Evolutionary conservation across 2,888 invertebrate genomes (phyloP), one percentile per base, ranked within the genome.

Genomic region (Phaedon cochleariae): DNA sequence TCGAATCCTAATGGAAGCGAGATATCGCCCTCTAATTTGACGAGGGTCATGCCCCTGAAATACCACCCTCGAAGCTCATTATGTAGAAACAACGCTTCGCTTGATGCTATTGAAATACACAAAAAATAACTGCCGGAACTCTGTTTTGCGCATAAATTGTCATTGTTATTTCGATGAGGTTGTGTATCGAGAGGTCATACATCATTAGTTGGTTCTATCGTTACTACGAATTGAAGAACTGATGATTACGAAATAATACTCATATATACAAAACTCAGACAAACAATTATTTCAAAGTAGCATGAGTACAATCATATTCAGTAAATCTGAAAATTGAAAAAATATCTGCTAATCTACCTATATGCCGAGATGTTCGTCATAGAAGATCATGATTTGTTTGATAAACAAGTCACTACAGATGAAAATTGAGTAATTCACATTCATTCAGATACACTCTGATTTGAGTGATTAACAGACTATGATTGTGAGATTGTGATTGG

Each of bases 61-160:
- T 79, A 78, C 82, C 82, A 83, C 83, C 82, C 82, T 82, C 81
- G 80, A 77, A 70, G 82, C 81, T 82, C 80, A 81, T 82, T 82
- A 74, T 71, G 37, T 22, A 81, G 81, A 78, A 78, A 79, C 76
- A 77, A 77, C 76, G 75, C 76, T 70, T 70, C 65, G 73, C 75
- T 76, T 71, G 71, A 41, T 41, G 41, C 70, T 71, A 69, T 70
- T 68, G 59, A 46, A 26, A 53, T 62, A 55, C 58, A 76, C 74
- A 75, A 76, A 74, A 77, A 78, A 78, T 76, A 78, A 77, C 74
- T 74, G 72, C 68, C 72, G 61, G 63, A 62, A 72, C 53, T 65
- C 53, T 67, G 64, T 65, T 69, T 69, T 69, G 22, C 41, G 67
- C 71, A 69, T 72, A 68, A 41, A 41, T 70, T 68, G 65, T 61